A percentile compares a stretch with the other conserved stretches of the same genome.
These are phyloP conservation scores for Solenopsis fugax DNA, from an alignment of 1,140 invertebrate genomes.

Conservation along the genomic window DNA sequence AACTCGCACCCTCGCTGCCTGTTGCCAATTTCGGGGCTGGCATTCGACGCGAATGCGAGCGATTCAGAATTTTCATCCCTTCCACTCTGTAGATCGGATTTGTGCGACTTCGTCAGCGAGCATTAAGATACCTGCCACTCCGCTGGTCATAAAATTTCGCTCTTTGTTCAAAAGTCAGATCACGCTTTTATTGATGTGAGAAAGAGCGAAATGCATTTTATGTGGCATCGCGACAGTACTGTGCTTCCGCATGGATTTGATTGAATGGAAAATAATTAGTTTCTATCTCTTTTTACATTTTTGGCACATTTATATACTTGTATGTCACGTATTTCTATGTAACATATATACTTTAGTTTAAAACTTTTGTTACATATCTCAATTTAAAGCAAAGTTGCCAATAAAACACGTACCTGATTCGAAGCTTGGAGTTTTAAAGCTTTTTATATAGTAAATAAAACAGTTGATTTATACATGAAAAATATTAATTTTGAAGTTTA, in stretches of 20 bases:
- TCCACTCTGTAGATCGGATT: slow-evolving; percentile 25
- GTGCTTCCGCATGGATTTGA: background rate
- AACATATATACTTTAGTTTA: slow-evolving; percentile 2
- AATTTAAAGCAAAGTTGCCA: slow-evolving; percentile 11
- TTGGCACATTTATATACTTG: background rate
- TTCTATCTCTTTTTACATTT: slow-evolving; percentile 5
- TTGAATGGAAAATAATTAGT: slow-evolving; percentile 15
- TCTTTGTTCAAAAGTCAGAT: slow-evolving; percentile 18
- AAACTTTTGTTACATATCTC: slow-evolving; percentile 14
- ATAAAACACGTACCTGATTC: slow-evolving; percentile 14
- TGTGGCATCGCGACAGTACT: background rate
- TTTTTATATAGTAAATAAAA: background rate
- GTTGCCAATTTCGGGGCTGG: slow-evolving; percentile 44
- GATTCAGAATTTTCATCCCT: slow-evolving; percentile 39
- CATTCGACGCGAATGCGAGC: slow-evolving; percentile 9
- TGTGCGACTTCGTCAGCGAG: background rate
- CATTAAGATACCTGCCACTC: slow-evolving; percentile 7
- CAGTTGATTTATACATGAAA: slow-evolving; percentile 25
- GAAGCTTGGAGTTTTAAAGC: slow-evolving; percentile 19
- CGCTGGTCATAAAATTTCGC: slow-evolving; percentile 30
- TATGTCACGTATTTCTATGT: background rate
- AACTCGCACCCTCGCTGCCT: slow-evolving; percentile 52
- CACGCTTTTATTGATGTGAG: background rate
- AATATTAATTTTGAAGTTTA: slow-evolving; percentile 29
- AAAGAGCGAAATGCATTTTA: slow-evolving; percentile 25